phyloP scores from a whole-genome alignment of 2,113 vertebrate genomes.

The Todiramphus chloris region DNA sequence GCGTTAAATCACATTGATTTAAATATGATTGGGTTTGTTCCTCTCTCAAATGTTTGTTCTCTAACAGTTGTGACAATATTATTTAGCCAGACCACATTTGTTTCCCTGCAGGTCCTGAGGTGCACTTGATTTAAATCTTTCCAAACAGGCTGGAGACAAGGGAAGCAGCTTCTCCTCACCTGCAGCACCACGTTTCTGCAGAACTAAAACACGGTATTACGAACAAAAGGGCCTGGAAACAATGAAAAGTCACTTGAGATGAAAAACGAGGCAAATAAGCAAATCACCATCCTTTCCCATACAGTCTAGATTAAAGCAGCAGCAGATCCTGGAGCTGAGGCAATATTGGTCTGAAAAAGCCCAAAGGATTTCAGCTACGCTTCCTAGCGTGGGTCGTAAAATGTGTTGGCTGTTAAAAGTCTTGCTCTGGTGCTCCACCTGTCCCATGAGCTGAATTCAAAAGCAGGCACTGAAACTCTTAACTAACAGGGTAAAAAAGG shows the following conservation, averaged over 20 bases:
- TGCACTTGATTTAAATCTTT: background rate
- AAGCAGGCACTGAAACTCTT: background rate
- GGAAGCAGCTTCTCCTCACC: background rate
- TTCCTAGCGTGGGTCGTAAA: background rate
- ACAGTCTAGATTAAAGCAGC: background rate
- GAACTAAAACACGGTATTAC: fast-evolving
- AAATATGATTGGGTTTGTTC: background rate
- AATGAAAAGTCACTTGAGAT: background rate
- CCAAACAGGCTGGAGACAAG: background rate
- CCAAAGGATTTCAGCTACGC: background rate
- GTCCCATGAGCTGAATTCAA: background rate
- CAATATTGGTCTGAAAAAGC: background rate
- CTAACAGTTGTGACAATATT: background rate
- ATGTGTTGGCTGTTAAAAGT: background rate
- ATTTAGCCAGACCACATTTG: fast-evolving
- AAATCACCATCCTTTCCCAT: background rate
- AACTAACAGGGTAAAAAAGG: background rate
- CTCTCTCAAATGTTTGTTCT: background rate
- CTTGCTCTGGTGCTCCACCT: background rate
- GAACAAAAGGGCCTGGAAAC: background rate
- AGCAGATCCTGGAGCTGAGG: background rate
- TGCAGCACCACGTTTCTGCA: background rate
- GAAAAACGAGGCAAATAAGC: background rate
- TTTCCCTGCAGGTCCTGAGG: background rate
- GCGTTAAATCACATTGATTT: background rate